phyloP scores from a whole-genome alignment of 64 coral and sea anemone genomes.

The Catalaphyllia jardinei region DNA sequence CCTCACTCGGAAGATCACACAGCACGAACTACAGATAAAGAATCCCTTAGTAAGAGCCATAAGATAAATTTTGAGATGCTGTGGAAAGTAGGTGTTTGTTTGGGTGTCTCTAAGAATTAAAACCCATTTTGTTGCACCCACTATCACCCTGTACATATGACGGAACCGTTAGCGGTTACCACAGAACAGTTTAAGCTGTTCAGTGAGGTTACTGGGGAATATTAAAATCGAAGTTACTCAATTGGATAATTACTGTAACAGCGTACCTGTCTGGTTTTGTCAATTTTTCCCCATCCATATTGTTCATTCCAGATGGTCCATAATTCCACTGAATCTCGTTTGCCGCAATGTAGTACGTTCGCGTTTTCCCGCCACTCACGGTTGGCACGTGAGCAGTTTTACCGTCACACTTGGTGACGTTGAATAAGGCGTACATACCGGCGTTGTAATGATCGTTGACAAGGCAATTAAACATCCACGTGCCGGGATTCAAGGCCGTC shows the following conservation, averaged over 20 bases:
- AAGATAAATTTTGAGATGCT: too few relatives aligned
- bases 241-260: neutral
- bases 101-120: too few relatives aligned
- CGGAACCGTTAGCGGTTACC: neutral
- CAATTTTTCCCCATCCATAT: slow-evolving; percentile 64
- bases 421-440: slow-evolving; percentile 85
- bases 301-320: slow-evolving; percentile 74
- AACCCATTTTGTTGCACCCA: neutral
- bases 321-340: slow-evolving; percentile 90
- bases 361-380: slow-evolving; percentile 53
- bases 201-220: neutral
- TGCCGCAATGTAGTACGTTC: slow-evolving; percentile 86
- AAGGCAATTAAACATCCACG: slow-evolving; percentile 91
- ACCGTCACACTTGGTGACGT: slow-evolving; percentile 62
- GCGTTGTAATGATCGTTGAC: slow-evolving; percentile 84
- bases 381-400: slow-evolving; percentile 19
- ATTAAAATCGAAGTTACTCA: neutral
- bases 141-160: neutral
- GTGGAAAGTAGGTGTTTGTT: too few relatives aligned
- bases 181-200: neutral
- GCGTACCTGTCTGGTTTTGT: slow-evolving; percentile 58
- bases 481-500: slow-evolving; percentile 77
- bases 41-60: too few relatives aligned
- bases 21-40: too few relatives aligned
- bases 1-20: too few relatives aligned